These are phyloP conservation scores for Pampus argenteus DNA, from an alignment of 2,797 vertebrate species.

Conservation along the genomic window DNA sequence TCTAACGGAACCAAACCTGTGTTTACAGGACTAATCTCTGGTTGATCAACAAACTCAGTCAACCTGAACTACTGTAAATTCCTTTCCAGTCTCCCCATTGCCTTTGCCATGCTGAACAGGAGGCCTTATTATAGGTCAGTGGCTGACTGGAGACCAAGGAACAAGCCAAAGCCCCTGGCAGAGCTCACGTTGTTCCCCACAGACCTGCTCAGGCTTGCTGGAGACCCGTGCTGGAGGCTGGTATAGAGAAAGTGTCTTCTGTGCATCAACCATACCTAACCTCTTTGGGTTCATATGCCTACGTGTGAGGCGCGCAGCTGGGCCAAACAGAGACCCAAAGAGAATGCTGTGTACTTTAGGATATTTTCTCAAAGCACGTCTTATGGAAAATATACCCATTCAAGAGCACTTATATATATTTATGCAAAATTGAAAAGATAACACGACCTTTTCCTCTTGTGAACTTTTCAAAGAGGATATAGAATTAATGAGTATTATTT, in stretches of 20 bases:
- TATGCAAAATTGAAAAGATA: constrained; percentile 64
- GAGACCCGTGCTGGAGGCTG: constrained; percentile 76
- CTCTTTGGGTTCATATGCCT: constrained; percentile 67
- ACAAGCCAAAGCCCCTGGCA: constrained; percentile 74
- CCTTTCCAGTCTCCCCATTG: constrained; percentile 61
- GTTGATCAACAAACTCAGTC: constrained; percentile 74
- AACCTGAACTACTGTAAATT: constrained; percentile 60
- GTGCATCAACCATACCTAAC: constrained; percentile 69
- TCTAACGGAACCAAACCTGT: constrained; percentile 46
- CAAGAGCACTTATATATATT: constrained; percentile 64
- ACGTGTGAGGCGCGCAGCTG: constrained; percentile 65
- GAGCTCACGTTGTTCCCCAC: constrained; percentile 72
- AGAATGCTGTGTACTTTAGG: constrained; percentile 73
- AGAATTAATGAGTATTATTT: constrained; percentile 62
- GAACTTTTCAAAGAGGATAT: constrained; percentile 39
- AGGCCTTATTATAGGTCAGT: constrained; percentile 72
- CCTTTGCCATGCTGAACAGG: constrained; percentile 71
- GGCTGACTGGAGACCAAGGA: constrained; percentile 60
- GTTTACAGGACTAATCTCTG: constrained; percentile 61
- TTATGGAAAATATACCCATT: constrained; percentile 68
- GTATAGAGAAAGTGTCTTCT: constrained; percentile 83
- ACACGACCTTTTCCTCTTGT: constrained; percentile 31
- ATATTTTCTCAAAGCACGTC: constrained; percentile 56
- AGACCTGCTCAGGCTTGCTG: constrained; percentile 72
- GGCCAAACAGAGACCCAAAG: constrained; percentile 77